These are phyloP conservation scores for Zoanthus sansibaricus DNA, from an alignment of 92 coral and sea anemone species.

Conservation along the genomic window DNA sequence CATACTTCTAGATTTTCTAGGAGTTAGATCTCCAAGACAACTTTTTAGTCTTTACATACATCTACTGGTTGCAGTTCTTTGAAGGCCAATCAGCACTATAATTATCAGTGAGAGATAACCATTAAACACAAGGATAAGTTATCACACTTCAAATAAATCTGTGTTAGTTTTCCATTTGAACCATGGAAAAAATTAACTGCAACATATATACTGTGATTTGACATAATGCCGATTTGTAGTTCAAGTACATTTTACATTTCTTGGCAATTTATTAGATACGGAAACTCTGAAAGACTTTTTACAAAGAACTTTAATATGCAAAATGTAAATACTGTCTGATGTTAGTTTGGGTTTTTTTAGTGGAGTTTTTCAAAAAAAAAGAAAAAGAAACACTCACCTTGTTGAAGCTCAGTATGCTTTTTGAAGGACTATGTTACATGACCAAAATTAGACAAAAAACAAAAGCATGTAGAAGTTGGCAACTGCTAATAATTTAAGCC, in stretches of 20 bases:
- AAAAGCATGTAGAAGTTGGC: no score
- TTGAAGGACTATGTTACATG: no score
- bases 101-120: constrained; percentile 2
- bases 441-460: no score
- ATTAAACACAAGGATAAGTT: constrained; percentile 17
- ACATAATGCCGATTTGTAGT: neutral
- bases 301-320: constrained; percentile 3
- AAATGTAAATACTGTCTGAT: constrained; percentile 10
- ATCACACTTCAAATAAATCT: neutral
- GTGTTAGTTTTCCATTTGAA: no score
- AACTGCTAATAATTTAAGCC: no score
- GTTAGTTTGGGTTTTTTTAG: neutral
- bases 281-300: neutral
- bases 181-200: no score
- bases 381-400: no score
- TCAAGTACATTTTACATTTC: neutral
- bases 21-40: constrained; percentile 21
- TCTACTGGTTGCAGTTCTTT: constrained; percentile 16
- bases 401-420: no score
- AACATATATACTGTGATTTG: constrained; percentile 9
- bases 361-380: no score
- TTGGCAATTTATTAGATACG: constrained; percentile 4
- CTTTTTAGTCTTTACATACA: neutral
- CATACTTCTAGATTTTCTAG: constrained; percentile 51
- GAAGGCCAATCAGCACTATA: constrained; percentile 17